Evolutionary conservation across 1,140 invertebrate genomes (phyloP).

Genomic region (Carposina sasakii): DNA sequence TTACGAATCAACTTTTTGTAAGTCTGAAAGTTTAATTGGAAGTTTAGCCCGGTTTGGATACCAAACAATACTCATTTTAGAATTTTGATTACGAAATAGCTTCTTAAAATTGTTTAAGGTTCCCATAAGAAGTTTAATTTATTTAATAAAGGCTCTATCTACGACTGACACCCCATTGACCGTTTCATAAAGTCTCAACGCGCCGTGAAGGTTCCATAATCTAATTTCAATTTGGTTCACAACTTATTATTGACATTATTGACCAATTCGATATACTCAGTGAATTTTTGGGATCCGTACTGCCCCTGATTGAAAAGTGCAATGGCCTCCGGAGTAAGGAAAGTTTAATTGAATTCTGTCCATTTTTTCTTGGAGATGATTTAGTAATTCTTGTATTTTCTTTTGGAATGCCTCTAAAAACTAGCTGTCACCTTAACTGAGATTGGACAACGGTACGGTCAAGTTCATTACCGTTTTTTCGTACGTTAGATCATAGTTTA

Average conservation of each 20-base stretch:
- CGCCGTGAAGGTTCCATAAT: conserved; percentile 60
- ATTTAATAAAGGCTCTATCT: too few relatives aligned
- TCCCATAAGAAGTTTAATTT: too few relatives aligned
- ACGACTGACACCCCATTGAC: conserved; percentile 65
- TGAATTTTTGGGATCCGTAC: conserved; percentile 49
- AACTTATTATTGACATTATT: conserved; percentile 46
- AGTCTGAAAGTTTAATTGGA: conserved; percentile 43
- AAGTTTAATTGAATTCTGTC: conserved; percentile 60
- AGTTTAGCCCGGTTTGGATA: too few relatives aligned
- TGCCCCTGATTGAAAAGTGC: conserved; percentile 45
- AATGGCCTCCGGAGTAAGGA: conserved; percentile 48
- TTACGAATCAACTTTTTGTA: conserved; percentile 42
- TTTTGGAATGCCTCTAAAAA: conserved; percentile 12
- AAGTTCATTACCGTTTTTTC: conserved; percentile 17
- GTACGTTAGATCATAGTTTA: too few relatives aligned
- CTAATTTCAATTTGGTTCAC: conserved; percentile 63
- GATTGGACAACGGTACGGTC: conserved; percentile 27
- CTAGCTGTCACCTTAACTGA: too few relatives aligned
- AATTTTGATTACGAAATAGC: too few relatives aligned
- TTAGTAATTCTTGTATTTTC: conserved; percentile 23
- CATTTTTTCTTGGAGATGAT: conserved; percentile 27
- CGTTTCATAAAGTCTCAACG: conserved; percentile 59
- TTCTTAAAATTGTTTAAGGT: too few relatives aligned
- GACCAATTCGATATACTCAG: conserved; percentile 46
- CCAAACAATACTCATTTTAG: too few relatives aligned